Evolutionary conservation across 2,888 invertebrate species (phyloP).

Genomic region (Xylocampa areola): DNA sequence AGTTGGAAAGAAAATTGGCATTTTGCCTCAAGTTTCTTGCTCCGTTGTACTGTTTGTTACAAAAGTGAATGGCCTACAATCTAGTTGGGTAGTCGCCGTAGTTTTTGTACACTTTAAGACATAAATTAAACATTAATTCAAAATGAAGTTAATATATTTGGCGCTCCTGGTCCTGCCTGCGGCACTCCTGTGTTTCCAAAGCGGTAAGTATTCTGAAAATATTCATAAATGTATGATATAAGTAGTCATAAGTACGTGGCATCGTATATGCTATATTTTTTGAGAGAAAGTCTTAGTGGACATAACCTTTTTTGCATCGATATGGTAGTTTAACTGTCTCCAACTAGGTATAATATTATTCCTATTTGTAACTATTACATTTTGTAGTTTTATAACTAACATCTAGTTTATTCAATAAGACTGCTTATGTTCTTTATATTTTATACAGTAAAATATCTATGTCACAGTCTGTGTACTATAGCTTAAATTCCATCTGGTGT

Average conservation of each 20-base stretch:
- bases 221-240: slow-evolving; percentile 58
- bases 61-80: slow-evolving; percentile 84
- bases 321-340: not conserved
- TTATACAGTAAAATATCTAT: not conserved
- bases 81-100: slow-evolving; percentile 69
- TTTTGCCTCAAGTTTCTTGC: slow-evolving; percentile 78
- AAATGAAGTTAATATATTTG: slow-evolving; percentile 93
- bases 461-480: too few species aligned
- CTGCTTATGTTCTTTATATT: not conserved
- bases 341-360: not conserved
- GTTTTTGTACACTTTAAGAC: slow-evolving; percentile 65
- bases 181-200: slow-evolving; percentile 92
- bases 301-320: not conserved
- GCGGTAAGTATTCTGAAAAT: slow-evolving; percentile 91
- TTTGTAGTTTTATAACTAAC: slow-evolving; percentile 22
- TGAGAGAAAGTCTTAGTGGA: slow-evolving; percentile 69
- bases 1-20: slow-evolving; percentile 88
- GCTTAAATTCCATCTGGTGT: too few species aligned
- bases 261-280: slow-evolving; percentile 66
- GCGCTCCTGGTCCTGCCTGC: slow-evolving; percentile 92
- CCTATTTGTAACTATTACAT: not conserved
- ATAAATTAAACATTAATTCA: slow-evolving; percentile 67
- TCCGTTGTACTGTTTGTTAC: slow-evolving; percentile 75
- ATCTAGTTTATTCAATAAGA: slow-evolving; percentile 18
- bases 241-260: slow-evolving; percentile 82